phyloP scores from a whole-genome alignment of 2,113 vertebrate species.

The Poecile atricapillus region DNA sequence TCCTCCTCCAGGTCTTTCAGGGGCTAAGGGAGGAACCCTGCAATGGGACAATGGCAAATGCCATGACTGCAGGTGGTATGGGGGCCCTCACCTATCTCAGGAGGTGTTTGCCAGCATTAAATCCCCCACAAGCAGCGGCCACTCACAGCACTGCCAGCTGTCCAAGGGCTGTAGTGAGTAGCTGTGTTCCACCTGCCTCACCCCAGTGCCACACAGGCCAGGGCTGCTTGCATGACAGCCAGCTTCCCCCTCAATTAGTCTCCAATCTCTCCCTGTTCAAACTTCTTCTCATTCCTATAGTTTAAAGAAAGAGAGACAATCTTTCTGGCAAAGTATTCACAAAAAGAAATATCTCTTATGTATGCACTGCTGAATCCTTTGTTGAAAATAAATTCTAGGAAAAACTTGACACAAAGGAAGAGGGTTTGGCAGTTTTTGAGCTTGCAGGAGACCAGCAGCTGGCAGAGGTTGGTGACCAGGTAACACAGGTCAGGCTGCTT shows the following conservation, averaged over 20 bases:
- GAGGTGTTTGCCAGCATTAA: neutral
- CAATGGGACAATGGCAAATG: neutral
- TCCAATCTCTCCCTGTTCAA: neutral
- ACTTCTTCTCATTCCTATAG: neutral
- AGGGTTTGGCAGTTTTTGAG: neutral
- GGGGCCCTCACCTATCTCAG: too few relatives aligned
- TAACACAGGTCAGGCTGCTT: neutral
- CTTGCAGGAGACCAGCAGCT: neutral
- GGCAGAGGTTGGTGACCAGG: neutral
- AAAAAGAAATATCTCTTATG: neutral
- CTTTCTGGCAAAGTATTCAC: neutral
- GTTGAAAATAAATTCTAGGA: neutral
- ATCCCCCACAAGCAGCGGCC: accelerated
- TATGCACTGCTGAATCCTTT: neutral
- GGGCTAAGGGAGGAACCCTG: neutral
- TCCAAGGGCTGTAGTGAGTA: neutral
- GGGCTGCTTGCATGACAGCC: too few relatives aligned
- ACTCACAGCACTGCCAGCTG: accelerated
- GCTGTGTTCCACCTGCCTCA: neutral
- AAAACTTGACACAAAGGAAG: neutral
- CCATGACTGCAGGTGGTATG: accelerated
- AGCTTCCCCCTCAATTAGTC: neutral
- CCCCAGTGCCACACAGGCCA: accelerated
- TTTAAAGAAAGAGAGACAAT: neutral
- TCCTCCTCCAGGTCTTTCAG: neutral